Base-by-base conservation (phyloP, 2,888 invertebrate genomes). In the Andricus curvator region DNA sequence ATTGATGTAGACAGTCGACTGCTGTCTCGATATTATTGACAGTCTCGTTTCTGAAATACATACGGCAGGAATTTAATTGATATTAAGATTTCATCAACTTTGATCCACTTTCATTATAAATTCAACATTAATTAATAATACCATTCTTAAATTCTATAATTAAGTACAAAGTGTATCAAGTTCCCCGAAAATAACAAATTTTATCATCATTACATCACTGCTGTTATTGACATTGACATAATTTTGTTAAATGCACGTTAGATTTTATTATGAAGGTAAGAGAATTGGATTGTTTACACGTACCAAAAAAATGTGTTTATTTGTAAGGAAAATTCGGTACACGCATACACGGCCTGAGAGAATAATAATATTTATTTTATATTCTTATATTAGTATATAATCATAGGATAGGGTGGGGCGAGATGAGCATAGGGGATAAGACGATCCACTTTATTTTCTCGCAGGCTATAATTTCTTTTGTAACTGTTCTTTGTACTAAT, bases 1-100 rank as follows among this genome's bases (percentile, higher is more conserved):
- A 56, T 33, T 56, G 56, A 74, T 56, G 51, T 37, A 74, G 51
- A 25, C 25, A 56, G 51, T 74, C 51, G 11, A 29, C 17, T 37
- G 37, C 41, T 20, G 33, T 56, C 56, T 15, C 56, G 11, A 74
- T 56, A 20, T 74, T 74, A 74, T 74, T 56, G 56, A 56, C 33
- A 74, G 51, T 56, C 33, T 56, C 33, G 9, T 70, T 56, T 56
- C 56, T 9, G 56, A 11, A 11, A 70, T 33, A 11, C 15, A 29
- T 3, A 17, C 20, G 25, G 29, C 70, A 48, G 9, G 29, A 17
- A 25, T 25, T 29, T 51, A 29, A 29, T 5, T 20, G 3, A 11
- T 56, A 56, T 4, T 25, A 17, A 9, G 22, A n/a, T 51, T 29
- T 51, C 20, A 70, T 70, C 70, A 15, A 29, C 25, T 48, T 29